These are phyloP conservation scores for Tetramorium bicarinatum DNA, from an alignment of 2,888 invertebrate species.

Conservation along the genomic window DNA sequence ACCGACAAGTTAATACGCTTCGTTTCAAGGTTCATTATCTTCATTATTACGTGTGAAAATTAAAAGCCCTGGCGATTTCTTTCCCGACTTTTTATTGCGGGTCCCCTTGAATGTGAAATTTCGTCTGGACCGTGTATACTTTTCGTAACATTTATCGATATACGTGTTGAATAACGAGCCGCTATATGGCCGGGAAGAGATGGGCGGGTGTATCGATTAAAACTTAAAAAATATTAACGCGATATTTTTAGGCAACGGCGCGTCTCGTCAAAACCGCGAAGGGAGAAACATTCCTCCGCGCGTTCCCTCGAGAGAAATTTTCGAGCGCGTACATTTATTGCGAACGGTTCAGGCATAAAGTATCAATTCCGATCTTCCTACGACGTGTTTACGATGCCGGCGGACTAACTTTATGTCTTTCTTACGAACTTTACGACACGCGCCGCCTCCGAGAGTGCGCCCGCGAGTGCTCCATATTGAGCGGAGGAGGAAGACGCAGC, in stretches of 20 bases:
- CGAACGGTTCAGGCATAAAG: conserved; percentile 75
- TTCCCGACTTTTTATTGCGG: neutral
- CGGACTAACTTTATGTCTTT: conserved; percentile 78
- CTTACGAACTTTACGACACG: conserved; percentile 76
- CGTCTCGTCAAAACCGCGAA: neutral
- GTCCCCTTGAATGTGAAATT: conserved; percentile 17
- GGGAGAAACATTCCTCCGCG: neutral
- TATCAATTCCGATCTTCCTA: conserved; percentile 79
- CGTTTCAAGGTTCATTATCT: conserved; percentile 50
- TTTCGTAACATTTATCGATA: neutral
- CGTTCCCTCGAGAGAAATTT: conserved; percentile 36
- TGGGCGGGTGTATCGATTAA: neutral
- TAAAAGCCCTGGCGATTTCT: conserved; percentile 19
- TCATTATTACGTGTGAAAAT: conserved; percentile 38
- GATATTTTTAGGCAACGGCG: neutral
- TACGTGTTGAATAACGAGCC: neutral
- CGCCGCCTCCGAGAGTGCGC: conserved; percentile 67
- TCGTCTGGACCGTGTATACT: neutral
- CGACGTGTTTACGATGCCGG: conserved; percentile 77
- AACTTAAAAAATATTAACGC: neutral
- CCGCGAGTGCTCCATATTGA: conserved; percentile 62
- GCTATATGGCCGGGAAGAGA: neutral
- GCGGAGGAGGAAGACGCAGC: conserved; percentile 24
- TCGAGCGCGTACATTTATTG: conserved; percentile 70
- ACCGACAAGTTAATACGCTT: conserved; percentile 49